Conservation (phyloP, 1,140 invertebrate species). For the Macrosteles quadrilineatus region DNA sequence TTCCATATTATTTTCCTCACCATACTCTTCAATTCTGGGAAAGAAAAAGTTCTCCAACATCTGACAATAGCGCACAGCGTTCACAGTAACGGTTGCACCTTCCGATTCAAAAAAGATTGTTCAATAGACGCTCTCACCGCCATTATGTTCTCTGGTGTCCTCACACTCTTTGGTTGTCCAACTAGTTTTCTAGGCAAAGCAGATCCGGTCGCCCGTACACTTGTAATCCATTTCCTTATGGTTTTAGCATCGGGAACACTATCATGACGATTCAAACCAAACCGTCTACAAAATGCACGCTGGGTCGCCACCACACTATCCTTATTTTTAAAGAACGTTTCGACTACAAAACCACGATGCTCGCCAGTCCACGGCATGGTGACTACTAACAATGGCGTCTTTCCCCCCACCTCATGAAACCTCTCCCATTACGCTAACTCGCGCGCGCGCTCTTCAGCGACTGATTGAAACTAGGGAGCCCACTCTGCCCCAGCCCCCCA, state of each 20-base stretch:
- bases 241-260: too few species aligned
- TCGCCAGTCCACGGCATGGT: background rate
- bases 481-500: background rate
- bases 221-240: background rate
- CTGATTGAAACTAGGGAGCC: constrained; percentile 8
- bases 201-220: background rate
- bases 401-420: too few species aligned
- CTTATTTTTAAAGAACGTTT: background rate
- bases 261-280: too few species aligned
- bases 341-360: background rate
- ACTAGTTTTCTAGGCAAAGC: background rate
- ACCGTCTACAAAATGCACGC: too few species aligned
- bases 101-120: too few species aligned
- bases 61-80: background rate
- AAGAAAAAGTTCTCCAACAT: constrained; percentile 2
- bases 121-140: background rate
- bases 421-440: background rate
- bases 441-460: background rate
- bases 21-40: background rate
- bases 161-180: constrained; percentile 3
- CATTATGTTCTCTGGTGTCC: background rate
- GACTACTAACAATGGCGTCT: too few species aligned
- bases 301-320: background rate
- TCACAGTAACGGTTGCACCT: too few species aligned
- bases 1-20: background rate